phyloP scores from a whole-genome alignment of 92 coral and sea anemone species.

The Phenganax marumi region DNA sequence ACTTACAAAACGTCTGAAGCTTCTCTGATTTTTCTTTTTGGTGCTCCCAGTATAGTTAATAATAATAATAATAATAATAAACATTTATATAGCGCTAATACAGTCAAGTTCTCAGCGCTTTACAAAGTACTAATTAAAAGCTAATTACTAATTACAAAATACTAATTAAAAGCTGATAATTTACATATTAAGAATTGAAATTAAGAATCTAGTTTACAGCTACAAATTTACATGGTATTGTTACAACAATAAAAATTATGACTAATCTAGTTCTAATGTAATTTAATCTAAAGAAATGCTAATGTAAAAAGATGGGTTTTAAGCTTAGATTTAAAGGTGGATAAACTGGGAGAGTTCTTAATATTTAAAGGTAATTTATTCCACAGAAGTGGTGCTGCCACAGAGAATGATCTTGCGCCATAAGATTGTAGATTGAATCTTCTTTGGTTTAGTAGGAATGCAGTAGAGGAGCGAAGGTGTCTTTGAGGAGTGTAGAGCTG shows the following conservation, averaged over 20 bases:
- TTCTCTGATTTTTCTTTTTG: too few relatives aligned
- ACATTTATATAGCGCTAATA: too few relatives aligned
- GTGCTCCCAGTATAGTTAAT: too few relatives aligned
- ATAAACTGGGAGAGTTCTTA: constrained; percentile 16
- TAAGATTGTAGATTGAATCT: constrained; percentile 32
- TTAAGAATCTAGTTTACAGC: too few relatives aligned
- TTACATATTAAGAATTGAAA: too few relatives aligned
- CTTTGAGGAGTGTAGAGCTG: constrained; percentile 34
- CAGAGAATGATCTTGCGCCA: constrained; percentile 32
- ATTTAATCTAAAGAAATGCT: background rate
- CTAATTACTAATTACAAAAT: too few relatives aligned
- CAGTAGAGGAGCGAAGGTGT: constrained; percentile 31
- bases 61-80: too few relatives aligned
- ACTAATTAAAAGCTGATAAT: too few relatives aligned
- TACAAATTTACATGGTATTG: too few relatives aligned
- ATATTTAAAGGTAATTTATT: constrained; percentile 27
- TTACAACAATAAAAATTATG: background rate
- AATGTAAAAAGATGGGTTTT: constrained; percentile 30
- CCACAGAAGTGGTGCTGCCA: constrained; percentile 24
- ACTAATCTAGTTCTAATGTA: background rate
- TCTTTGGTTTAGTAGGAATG: constrained; percentile 5
- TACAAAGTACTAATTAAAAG: too few relatives aligned
- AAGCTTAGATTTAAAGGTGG: constrained; percentile 33
- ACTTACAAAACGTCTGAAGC: too few relatives aligned
- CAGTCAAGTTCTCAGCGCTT: too few relatives aligned